A percentile compares a stretch with the other conserved stretches of the same genome.
These are phyloP conservation scores for Borostomias antarcticus DNA, from an alignment of 2,797 vertebrate genomes.

Conservation along the genomic window DNA sequence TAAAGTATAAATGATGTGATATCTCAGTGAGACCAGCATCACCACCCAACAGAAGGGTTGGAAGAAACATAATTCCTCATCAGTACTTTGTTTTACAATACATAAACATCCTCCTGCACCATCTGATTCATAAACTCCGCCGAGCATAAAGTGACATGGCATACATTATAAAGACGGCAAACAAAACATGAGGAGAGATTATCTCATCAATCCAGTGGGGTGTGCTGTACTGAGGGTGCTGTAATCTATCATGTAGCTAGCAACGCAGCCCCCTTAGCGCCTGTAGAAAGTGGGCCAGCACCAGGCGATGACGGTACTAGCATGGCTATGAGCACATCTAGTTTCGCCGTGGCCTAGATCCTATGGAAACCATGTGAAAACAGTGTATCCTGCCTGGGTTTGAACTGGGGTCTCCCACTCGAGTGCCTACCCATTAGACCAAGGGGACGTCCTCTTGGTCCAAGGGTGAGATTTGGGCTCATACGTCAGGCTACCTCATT, in stretches of 20 bases:
- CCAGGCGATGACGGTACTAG: conserved; percentile 9
- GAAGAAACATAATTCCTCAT: too few relatives aligned
- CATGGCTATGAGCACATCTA: conserved; percentile 10
- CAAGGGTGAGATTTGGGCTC: too few relatives aligned
- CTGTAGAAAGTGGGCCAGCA: conserved; percentile 28
- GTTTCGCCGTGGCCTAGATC: conserved; percentile 38
- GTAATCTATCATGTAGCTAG: conserved; percentile 30
- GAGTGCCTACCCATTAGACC: too few relatives aligned
- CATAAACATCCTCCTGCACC: conserved; percentile 4
- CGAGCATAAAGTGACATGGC: conserved; percentile 1
- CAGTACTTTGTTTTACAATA: not conserved
- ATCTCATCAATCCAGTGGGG: conserved; percentile 24
- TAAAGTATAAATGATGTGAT: too few relatives aligned
- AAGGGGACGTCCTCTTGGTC: too few relatives aligned
- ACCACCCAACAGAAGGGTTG: too few relatives aligned
- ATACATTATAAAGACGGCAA: conserved; percentile 29
- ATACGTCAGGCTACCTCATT: too few relatives aligned
- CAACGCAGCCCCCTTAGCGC: conserved; percentile 34
- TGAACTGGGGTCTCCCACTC: too few relatives aligned
- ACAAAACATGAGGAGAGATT: conserved; percentile 28
- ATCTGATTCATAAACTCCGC: conserved; percentile 9
- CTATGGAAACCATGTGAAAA: conserved; percentile 2
- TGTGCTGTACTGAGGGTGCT: conserved; percentile 4
- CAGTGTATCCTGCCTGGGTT: too few relatives aligned
- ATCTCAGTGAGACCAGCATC: too few relatives aligned